Evolutionary conservation across 2,797 vertebrate genomes (phyloP), one percentile per base, ranked within the genome.

Genomic region (Sitta carolinensis): DNA sequence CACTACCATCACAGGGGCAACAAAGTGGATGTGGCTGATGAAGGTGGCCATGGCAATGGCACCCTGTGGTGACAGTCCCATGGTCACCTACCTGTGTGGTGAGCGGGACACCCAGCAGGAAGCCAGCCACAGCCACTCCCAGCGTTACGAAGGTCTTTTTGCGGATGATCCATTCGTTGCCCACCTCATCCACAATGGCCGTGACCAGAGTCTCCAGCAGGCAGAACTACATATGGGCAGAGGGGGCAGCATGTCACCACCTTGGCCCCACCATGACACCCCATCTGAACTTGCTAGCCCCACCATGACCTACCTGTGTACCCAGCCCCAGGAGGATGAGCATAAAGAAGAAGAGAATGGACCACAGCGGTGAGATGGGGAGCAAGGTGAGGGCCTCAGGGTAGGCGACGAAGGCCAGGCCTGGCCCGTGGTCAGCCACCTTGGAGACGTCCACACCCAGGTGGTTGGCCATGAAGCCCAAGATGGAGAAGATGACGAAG

Each of bases 311-410:
- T 98, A 99, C 99, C 99, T 99, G 99, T 51, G 99, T 99, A 69
- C 99, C 99, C 75, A 99, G 98, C 4, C 99, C 99, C 92, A 99
- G 97, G 40, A 99, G 98, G 96, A 99, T 99, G 55, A 99, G 99
- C 99, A 99, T 99, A 97, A 99, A 99, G 98, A 99, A 99, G 98
- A 99, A 99, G 79, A 99, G 98, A 91, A 99, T 93, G 8, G 99
- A 99, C 99, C 99, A 99, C 38, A 99, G 98, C 0, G 99, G 99
- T 0, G 99, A 99, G 95, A 99, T 98, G 26, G 99, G 99, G 78
- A 99, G 98, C 93, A 99, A 98, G 0, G 99, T 99, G 86, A 99
- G 98, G 77, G 99, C 99, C 94, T 99, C 99, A 1, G 99, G 99
- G 97, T 99, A 99, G 34, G 99, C 99, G 5, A 99, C 99, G 0